phyloP scores from a whole-genome alignment of 53 echinoderm and acorn worm genomes.

The Luidia sarsii region DNA sequence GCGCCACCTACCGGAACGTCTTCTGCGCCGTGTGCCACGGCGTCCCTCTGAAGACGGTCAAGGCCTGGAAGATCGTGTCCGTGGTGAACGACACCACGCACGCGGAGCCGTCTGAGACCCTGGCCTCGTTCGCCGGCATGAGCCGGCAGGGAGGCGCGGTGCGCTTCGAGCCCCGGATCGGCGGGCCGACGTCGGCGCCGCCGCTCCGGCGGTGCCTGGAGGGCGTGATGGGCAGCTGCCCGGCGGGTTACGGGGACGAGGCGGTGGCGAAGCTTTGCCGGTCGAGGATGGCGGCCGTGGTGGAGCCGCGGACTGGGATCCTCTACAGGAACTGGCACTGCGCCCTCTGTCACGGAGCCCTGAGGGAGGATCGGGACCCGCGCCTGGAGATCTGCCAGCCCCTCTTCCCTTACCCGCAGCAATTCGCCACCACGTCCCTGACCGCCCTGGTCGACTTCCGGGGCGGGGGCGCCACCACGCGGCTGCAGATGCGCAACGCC shows the following conservation, averaged over 20 bases:
- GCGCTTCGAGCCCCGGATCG: too few species aligned
- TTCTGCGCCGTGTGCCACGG: slow-evolving; percentile 49
- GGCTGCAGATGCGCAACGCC: too few species aligned
- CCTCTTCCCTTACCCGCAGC: not conserved
- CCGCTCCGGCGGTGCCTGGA: not conserved
- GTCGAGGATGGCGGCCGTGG: not conserved
- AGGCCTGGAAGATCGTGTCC: not conserved
- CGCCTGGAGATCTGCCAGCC: not conserved
- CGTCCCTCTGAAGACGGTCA: not conserved
- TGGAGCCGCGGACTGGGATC: slow-evolving; percentile 13
- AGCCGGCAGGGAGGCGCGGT: too few species aligned
- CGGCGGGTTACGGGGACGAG: slow-evolving; percentile 14
- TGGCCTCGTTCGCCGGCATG: too few species aligned
- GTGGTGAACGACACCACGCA: too few species aligned
- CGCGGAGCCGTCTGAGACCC: too few species aligned
- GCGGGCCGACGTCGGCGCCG: not conserved
- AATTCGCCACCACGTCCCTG: not conserved
- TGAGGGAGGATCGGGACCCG: too few species aligned
- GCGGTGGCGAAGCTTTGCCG: not conserved
- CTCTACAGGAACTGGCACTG: slow-evolving; percentile 69
- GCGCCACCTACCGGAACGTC: too few species aligned
- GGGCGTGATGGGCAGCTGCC: slow-evolving; percentile 10
- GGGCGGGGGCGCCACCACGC: not conserved
- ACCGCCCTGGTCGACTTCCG: slow-evolving; percentile 37
- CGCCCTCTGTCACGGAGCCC: slow-evolving; percentile 57